phyloP scores from a whole-genome alignment of 2,888 invertebrate species.

The Rhagonycha lutea region DNA sequence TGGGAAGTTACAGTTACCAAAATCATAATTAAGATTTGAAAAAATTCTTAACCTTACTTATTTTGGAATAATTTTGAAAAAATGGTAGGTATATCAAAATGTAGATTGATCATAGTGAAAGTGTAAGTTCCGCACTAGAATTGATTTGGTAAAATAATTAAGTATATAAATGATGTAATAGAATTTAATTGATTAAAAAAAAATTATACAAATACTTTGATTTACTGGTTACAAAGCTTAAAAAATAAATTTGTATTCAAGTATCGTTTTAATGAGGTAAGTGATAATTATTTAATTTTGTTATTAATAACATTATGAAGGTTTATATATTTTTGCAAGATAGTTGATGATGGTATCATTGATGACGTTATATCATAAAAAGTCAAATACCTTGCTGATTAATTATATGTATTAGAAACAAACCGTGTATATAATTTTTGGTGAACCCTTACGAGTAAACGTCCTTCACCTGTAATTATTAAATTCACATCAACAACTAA shows the following conservation, averaged over 20 bases:
- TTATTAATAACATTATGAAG: background rate
- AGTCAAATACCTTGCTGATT: constrained; percentile 5
- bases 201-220: background rate
- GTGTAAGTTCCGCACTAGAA: background rate
- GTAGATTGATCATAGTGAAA: background rate
- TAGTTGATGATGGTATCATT: background rate
- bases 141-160: background rate
- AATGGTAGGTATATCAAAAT: no score
- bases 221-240: background rate
- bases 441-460: constrained; percentile 2
- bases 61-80: no score
- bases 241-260: constrained; percentile 8
- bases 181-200: background rate
- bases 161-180: background rate
- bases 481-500: background rate
- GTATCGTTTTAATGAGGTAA: constrained; percentile 1
- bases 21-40: background rate
- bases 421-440: constrained; percentile 8
- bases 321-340: background rate
- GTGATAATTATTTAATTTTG: background rate
- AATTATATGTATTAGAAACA: constrained; percentile 11
- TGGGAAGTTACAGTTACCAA: background rate
- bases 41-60: background rate
- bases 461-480: constrained; percentile 2
- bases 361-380: constrained; percentile 7